phyloP scores from a whole-genome alignment of 2,113 vertebrate genomes.

The human (Homo sapiens) region GRCh38 chr11:126969001-126969500 shows the following conservation, averaged over 20 bases:
- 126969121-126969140: background rate
- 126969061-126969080: too few relatives aligned
- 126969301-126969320: background rate
- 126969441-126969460: background rate
- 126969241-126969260: background rate
- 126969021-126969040: background rate
- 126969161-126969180: background rate
- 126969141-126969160: background rate
- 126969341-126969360: background rate
- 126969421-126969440: background rate
- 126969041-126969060: background rate
- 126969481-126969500: background rate
- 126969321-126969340: background rate
- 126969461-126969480: background rate
- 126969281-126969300: background rate
- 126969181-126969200: too few relatives aligned
- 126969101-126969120: background rate
- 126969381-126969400: background rate
- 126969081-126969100: background rate
- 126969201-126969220: too few relatives aligned
- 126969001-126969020: background rate
- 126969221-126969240: background rate
- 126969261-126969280: background rate
- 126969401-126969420: background rate
- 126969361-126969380: accelerated